Evolutionary conservation across 2,797 vertebrate genomes (phyloP), one percentile per base, ranked within the genome.

Genomic region (Dromococcyx pavoninus): DNA sequence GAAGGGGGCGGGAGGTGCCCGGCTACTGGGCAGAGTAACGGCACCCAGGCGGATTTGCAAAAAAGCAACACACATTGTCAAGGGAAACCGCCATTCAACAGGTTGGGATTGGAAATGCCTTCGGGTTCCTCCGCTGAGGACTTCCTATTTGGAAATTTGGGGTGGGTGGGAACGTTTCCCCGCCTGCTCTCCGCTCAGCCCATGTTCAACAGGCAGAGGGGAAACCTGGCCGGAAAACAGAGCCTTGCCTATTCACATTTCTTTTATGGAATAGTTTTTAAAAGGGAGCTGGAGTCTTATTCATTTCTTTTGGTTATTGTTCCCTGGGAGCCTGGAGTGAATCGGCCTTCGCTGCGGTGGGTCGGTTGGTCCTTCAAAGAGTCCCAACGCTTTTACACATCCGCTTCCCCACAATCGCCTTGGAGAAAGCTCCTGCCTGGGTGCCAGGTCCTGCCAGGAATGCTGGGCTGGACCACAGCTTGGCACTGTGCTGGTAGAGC

Each of bases 21-120:
- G 5, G 89, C 93, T 89, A 83, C 67, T 30, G 16, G 86, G 95
- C 93, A 94, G 89, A 91, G 94, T 89, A 95, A 95, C 91, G 82
- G 96, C 96, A 97, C 96, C 96, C 95, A 89, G 82, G 94, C 86
- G 33, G 75, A 91, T 93, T 95, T 73, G 88, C 91, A 88, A 86
- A 88, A 60, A 79, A 89, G 94, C 93, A 84, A 86, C 78, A 91
- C 80, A 23, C 95, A 94, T 96, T 95, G 94, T 95, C 85, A 95
- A 94, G 96, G 93, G 95, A 98, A 98, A 98, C 95, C 97, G 95
- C 97, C 89, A 92, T 95, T 98, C 97, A 96, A 98, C 98, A 96
- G 96, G 95, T 95, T 97, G 98, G 98, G 98, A 98, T 98, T 97
- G 98, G 97, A 93, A 96, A 95, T 92, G 71, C 91, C 80, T 87